Conservation (phyloP, 2,797 vertebrate genomes). For the Diceros bicornis region DNA sequence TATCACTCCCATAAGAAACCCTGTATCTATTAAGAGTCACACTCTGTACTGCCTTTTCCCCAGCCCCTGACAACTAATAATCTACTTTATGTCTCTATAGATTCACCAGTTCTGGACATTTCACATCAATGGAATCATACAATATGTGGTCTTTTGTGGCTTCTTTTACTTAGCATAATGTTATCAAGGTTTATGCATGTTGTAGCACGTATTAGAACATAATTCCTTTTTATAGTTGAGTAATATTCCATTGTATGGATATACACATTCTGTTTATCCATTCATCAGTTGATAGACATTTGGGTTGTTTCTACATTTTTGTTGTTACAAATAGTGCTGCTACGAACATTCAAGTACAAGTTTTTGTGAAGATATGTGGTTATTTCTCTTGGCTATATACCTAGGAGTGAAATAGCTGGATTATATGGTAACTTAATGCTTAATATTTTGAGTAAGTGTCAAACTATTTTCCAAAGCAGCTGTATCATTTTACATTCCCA, state of each 20-base stretch:
- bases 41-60: neutral
- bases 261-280: neutral
- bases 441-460: neutral
- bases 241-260: neutral
- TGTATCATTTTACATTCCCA: neutral
- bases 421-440: neutral
- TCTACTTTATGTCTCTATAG: neutral
- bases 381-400: neutral
- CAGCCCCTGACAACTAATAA: neutral
- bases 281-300: neutral
- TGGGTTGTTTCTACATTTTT: neutral
- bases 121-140: neutral
- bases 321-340: neutral
- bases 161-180: neutral
- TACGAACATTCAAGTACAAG: neutral
- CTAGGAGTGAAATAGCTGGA: neutral
- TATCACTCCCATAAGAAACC: neutral
- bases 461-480: neutral
- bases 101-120: neutral
- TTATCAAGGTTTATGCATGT: neutral
- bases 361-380: neutral
- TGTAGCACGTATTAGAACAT: neutral
- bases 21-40: neutral
- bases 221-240: neutral
- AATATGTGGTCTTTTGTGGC: neutral